phyloP scores from a whole-genome alignment of 2,113 vertebrate genomes.

The Orthonyx spaldingii region DNA sequence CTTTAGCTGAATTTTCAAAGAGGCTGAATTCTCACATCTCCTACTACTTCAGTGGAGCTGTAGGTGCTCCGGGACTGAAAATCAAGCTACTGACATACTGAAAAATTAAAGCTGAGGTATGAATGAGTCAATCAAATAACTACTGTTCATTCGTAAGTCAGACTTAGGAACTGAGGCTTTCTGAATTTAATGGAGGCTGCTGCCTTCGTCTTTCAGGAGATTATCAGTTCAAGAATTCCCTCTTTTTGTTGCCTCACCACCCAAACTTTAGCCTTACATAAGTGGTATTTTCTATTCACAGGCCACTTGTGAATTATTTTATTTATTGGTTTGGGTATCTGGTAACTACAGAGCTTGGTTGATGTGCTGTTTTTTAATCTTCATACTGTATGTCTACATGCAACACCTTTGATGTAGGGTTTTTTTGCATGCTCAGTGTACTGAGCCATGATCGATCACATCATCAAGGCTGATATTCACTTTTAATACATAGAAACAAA shows the following conservation, averaged over 20 bases:
- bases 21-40: slow-evolving; percentile 43
- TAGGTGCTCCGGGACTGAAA: slow-evolving; percentile 25
- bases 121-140: slow-evolving; percentile 23
- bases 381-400: background rate
- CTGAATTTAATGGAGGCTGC: background rate
- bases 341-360: background rate
- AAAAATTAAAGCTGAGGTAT: slow-evolving; percentile 38
- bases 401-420: background rate
- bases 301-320: background rate
- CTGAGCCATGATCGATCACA: background rate
- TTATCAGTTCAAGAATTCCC: background rate
- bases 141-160: background rate
- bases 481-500: background rate
- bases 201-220: background rate
- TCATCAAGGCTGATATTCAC: background rate
- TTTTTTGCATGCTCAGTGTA: background rate
- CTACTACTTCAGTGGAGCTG: slow-evolving; percentile 49
- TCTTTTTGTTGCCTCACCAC: background rate
- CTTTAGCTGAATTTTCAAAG: slow-evolving; percentile 64
- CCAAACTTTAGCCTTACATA: background rate
- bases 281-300: background rate
- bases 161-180: background rate
- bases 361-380: background rate
- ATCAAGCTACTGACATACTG: slow-evolving; percentile 29
- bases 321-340: background rate